phyloP scores from a whole-genome alignment of 1,140 invertebrate species.

The Trissolcus basalis region DNA sequence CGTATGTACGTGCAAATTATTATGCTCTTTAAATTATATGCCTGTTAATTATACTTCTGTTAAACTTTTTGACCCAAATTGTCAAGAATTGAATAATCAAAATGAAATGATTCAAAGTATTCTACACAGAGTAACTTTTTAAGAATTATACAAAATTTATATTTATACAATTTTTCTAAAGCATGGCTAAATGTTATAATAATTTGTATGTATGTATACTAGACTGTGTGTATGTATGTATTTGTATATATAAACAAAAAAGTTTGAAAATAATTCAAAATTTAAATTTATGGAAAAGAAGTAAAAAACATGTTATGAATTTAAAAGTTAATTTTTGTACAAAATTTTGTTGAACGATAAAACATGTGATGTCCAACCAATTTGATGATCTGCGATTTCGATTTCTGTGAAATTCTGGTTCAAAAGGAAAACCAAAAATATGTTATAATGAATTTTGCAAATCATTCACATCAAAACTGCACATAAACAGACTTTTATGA shows the following conservation, averaged over 20 bases:
- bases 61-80: too few species aligned
- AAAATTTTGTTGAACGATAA: conserved; percentile 37
- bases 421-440: background rate
- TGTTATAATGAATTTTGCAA: background rate
- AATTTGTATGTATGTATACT: conserved; percentile 23
- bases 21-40: conserved; percentile 8
- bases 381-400: conserved; percentile 13
- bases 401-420: conserved; percentile 15
- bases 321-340: conserved; percentile 30
- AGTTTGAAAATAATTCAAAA: conserved; percentile 13
- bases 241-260: conserved; percentile 30
- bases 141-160: background rate
- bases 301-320: conserved; percentile 19
- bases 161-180: background rate
- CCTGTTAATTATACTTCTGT: background rate
- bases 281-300: conserved; percentile 29
- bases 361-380: conserved; percentile 14
- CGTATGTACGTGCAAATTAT: conserved; percentile 59
- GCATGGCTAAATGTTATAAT: conserved; percentile 13
- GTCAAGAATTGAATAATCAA: too few species aligned
- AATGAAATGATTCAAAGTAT: too few species aligned
- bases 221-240: conserved; percentile 37
- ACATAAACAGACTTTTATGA: conserved; percentile 2
- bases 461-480: background rate
- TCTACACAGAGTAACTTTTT: background rate